Conservation (phyloP, 2,113 vertebrate species). For the Ramphastos sulfuratus region DNA sequence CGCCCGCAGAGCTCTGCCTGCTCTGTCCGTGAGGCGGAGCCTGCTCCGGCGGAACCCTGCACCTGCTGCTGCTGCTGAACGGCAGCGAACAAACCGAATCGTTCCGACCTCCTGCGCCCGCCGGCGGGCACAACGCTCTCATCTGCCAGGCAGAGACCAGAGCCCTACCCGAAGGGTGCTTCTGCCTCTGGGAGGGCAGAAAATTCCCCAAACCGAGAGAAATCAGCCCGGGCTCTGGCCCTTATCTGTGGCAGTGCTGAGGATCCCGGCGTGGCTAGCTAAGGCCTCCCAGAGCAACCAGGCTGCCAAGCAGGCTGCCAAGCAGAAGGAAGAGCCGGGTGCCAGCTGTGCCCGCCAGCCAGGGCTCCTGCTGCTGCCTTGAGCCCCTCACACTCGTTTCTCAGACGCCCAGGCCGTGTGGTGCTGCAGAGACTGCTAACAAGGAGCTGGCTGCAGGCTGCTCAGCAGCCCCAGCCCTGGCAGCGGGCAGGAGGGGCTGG, state of each 20-base stretch:
- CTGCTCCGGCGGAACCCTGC: no score
- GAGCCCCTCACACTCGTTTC: constrained; percentile 48
- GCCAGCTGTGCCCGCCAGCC: background rate
- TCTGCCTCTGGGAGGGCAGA: background rate
- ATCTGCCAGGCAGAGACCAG: fast-evolving
- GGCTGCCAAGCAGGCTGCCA: background rate
- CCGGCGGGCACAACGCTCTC: background rate
- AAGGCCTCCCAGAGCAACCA: background rate
- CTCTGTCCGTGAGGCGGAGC: no score
- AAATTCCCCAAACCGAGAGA: background rate
- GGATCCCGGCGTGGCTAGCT: background rate
- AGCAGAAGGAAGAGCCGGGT: background rate
- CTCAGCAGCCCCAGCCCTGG: constrained; percentile 37
- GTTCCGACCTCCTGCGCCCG: background rate
- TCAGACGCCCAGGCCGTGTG: constrained; percentile 25
- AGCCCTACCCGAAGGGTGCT: background rate
- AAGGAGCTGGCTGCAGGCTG: constrained; percentile 45
- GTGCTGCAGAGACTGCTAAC: constrained; percentile 32
- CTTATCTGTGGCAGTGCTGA: background rate
- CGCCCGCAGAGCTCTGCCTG: no score
- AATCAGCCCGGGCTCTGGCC: background rate
- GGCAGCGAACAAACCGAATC: background rate
- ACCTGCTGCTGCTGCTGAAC: background rate
- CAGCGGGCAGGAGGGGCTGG: constrained; percentile 36
- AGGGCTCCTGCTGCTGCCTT: constrained; percentile 27